Base-by-base conservation (phyloP, 2,888 invertebrate species). In the Amiota mariae region DNA sequence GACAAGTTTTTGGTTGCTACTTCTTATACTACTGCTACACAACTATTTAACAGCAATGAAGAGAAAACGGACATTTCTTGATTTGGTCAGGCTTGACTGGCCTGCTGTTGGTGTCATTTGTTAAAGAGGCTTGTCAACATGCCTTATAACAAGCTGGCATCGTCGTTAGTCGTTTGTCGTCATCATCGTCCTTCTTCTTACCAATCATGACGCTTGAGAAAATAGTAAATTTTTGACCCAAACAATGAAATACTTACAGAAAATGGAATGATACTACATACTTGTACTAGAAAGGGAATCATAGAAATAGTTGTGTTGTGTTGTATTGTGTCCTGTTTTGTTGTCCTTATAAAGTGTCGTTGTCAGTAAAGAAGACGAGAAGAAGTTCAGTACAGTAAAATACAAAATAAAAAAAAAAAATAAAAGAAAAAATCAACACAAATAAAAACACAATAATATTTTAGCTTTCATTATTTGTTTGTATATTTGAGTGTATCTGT, bases 91-190 rank as follows among this genome's bases (percentile, higher is more conserved):
- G 71, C 73, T 76, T 78, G 73, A 72, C 75, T 77, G 73, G 77
- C 79, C 72, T 67, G 54, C 46, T 79, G 79, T 75, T 87, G 87
- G 86, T 87, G 87, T 87, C 87, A 88, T 88, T 87, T 88, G 88
- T 84, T 88, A 87, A 87, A 87, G 87, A 88, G 87, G 87, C 87
- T 87, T 87, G 87, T 87, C 88, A 87, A 87, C 87, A 87, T 85
- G 86, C 79, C 87, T 82, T 84, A 82, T 87, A 86, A 85, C 86
- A 85, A 85, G 81, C 85, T 81, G 78, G 80, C 81, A 12, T 68
- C 67, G 51, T 20, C 18, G n/a, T 24, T 61, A 1, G 24, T 24
- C 24, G 59, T n/a, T n/a, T n/a, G n/a, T 18, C 36, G 36, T 36
- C 36, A 6, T 36, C 36, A 36, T 36, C 6, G 36, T 36, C 36